Evolutionary conservation across 2,888 invertebrate species (phyloP), one percentile per base, ranked within the genome.

Genomic region (Lycia hirtaria): DNA sequence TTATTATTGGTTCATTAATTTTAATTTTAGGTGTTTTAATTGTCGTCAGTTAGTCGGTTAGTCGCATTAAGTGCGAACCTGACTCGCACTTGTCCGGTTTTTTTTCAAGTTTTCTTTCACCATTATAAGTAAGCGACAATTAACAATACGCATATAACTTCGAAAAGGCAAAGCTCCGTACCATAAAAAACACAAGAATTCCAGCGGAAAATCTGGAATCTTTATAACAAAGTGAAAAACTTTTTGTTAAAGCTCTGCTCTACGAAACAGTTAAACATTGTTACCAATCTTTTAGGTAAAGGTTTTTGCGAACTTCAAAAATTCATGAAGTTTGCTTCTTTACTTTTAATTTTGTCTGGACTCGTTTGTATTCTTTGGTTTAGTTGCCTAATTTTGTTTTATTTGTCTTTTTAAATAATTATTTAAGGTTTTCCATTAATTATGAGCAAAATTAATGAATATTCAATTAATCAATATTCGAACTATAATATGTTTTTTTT

Each of bases 221-320:
- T 40, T 24, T 4, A 22, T 22, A 40, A 24, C 9, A 40, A 24
- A 9, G 3, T 14, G 12, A 12, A 22, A 9, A 24, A 40, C 22
- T 40, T 40, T 40, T 20, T 38, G 20, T 12, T 9, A 22, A 40
- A 22, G 22, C 19, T 37, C 10, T 37, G 6, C 6, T 14, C 22
- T 12, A 7, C 24, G 14, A 14, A 40, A 12, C 24, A 1, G 24
- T 14, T 40, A 28, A 48, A 48, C 48, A 48, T 26, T 48, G 37
- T 37, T 48, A 28, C n/a, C 26, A 26, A 28, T 48, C 48, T 38
- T 47, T 38, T 20, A 24, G 4, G 9, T 24, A 4, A 19, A 15
- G 28, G 17, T 0, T 10, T 3, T 1, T n/a, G n/a, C 17, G 12
- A 10, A 37, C 12, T 38, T 38, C 19, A 37, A 48, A 10, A 17